Evolutionary conservation across 2,797 vertebrate species (phyloP), one percentile per base, ranked within the genome.

Genomic region (Spea hammondii): DNA sequence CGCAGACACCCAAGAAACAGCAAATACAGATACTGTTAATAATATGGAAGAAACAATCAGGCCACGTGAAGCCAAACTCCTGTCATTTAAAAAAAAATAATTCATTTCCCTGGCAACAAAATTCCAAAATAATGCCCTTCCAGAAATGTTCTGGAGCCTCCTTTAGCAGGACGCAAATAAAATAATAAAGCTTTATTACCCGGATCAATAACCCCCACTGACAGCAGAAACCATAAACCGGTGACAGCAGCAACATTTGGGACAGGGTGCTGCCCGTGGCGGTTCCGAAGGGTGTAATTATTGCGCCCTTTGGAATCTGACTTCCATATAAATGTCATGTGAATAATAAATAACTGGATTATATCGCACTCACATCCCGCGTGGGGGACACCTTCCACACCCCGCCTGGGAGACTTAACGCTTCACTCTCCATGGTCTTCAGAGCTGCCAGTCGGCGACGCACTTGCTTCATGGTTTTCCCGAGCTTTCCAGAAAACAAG

Each of bases 371-470:
- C 91, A 96, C 95, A 87, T 95, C 87, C 88, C 65, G 85, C 32
- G 45, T 84, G 1, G 86, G 68, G 74, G 85, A 89, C 17, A 82
- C 81, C 78, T 90, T 90, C 91, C 90, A 93, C 80, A 74, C 0
- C 4, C 88, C 90, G 0, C 87, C 85, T 0, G 93, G 91, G 83
- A 93, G 89, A 3, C 87, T 81, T 10, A 83, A 80, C 3, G 88
- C 85, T 70, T 79, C 83, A 4, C 75, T 86, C 12, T 77, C 69
- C 13, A 83, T 64, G 6, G 89, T 91, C 86, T 87, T 93, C 90
- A 91, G 87, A 51, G 93, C 91, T 0, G 94, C 95, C 87, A 98
- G 91, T 84, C 86, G 89, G 79, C 76, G 85, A 85, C 95, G 88
- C n/a, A 94, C 94, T 78, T 93, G 91, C 85, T 87, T 92, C 89